Evolutionary conservation across 2,113 vertebrate species (phyloP).

Genomic region (Mesocricetus auratus): DNA sequence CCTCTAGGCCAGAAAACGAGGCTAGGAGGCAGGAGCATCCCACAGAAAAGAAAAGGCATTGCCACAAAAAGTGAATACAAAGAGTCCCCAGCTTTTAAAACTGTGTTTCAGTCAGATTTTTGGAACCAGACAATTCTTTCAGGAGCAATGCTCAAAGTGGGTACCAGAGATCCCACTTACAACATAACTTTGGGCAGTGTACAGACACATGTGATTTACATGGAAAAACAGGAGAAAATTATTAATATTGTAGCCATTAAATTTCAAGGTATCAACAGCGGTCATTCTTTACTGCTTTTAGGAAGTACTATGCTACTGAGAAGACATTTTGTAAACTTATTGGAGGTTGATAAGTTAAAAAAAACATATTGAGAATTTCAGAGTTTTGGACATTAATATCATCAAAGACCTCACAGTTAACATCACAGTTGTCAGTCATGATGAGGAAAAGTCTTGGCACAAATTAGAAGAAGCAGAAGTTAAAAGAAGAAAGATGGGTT

Average conservation of each 20-base stretch:
- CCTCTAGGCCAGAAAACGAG: neutral
- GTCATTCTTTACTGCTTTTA: neutral
- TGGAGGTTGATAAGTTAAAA: neutral
- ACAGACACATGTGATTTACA: neutral
- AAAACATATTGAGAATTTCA: neutral
- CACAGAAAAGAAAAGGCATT: neutral
- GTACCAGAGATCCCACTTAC: neutral
- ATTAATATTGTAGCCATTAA: neutral
- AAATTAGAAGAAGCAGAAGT: neutral
- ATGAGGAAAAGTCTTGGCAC: neutral
- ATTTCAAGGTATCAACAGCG: constrained; percentile 9
- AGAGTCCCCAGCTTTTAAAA: neutral
- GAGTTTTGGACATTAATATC: accelerated
- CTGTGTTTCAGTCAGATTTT: neutral
- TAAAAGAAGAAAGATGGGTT: too few species aligned
- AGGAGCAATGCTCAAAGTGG: neutral
- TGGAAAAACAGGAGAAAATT: neutral
- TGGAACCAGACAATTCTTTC: constrained; percentile 22
- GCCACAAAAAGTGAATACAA: neutral
- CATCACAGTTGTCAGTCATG: neutral
- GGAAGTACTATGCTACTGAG: neutral
- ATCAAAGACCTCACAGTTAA: neutral
- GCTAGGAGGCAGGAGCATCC: neutral
- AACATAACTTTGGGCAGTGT: neutral
- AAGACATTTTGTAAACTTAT: neutral